A percentile compares a stretch with the other conserved stretches of the same genome.
Conservation (phyloP, 2,888 invertebrate genomes). For the Laspeyria flexula region DNA sequence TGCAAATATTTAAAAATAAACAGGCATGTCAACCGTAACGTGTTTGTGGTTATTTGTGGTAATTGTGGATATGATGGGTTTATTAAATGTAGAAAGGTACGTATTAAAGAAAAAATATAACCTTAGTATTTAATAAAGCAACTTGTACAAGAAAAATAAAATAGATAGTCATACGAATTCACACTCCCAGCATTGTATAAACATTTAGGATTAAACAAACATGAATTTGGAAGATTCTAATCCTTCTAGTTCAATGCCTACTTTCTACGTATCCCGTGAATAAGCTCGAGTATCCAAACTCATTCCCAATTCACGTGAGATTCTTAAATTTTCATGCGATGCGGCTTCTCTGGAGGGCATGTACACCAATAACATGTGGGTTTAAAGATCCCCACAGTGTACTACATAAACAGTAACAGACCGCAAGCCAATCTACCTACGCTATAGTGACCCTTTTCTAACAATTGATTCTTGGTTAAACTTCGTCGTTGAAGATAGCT, state of each 20-base stretch:
- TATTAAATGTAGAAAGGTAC: no score
- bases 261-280: slow-evolving; percentile 4
- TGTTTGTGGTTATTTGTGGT: no score
- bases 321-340: slow-evolving; percentile 31
- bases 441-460: slow-evolving; percentile 1
- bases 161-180: no score
- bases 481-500: background rate
- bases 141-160: no score
- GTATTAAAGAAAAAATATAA: no score
- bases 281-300: slow-evolving; percentile 2
- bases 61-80: no score
- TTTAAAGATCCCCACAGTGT: slow-evolving; percentile 13
- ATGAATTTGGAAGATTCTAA: background rate
- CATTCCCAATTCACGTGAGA: slow-evolving; percentile 18
- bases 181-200: background rate
- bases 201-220: background rate
- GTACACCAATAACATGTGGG: slow-evolving; percentile 18
- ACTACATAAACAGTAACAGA: slow-evolving; percentile 2
- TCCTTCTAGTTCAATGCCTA: background rate
- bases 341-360: slow-evolving; percentile 10
- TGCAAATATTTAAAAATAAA: no score
- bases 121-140: no score
- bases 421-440: slow-evolving; percentile 7
- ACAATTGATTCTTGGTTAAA: background rate
- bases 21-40: no score